Conservation (phyloP, 2,113 vertebrate species). For the Rynchops niger region DNA sequence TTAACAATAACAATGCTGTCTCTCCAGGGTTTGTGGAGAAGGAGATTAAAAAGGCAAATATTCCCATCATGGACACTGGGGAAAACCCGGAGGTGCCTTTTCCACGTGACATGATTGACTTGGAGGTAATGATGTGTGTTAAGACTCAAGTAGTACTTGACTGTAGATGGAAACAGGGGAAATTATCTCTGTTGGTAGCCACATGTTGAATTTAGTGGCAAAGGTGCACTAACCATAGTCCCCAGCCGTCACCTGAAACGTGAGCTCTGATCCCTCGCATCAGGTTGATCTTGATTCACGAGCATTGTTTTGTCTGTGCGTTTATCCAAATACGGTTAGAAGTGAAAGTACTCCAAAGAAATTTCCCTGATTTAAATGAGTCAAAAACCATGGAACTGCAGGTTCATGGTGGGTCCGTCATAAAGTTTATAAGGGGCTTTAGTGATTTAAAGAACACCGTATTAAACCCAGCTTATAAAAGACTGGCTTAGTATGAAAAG, state of each 20-base stretch:
- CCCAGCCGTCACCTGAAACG: background rate
- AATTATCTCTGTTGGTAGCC: rapidly evolving
- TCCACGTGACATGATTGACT: conserved; percentile 97
- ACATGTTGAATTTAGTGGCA: background rate
- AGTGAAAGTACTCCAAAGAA: background rate
- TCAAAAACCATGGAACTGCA: rapidly evolving
- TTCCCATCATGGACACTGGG: conserved; percentile 91
- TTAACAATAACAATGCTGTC: background rate
- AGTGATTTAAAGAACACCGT: background rate
- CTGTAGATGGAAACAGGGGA: background rate
- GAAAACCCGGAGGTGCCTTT: conserved; percentile 98
- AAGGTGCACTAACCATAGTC: background rate
- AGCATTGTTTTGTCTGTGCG: too few species aligned
- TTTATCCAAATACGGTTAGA: background rate
- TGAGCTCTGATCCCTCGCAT: background rate
- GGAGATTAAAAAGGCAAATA: conserved; percentile 94
- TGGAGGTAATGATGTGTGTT: conserved; percentile 83
- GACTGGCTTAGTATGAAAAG: background rate
- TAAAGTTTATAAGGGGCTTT: background rate
- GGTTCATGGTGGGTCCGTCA: background rate
- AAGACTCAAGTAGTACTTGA: background rate
- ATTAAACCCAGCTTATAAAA: background rate
- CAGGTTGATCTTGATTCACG: too few species aligned
- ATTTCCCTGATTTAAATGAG: background rate
- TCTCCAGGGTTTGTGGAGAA: conserved; percentile 95